phyloP scores from a whole-genome alignment of 2,888 invertebrate species.

The Petrophora chlorosata region DNA sequence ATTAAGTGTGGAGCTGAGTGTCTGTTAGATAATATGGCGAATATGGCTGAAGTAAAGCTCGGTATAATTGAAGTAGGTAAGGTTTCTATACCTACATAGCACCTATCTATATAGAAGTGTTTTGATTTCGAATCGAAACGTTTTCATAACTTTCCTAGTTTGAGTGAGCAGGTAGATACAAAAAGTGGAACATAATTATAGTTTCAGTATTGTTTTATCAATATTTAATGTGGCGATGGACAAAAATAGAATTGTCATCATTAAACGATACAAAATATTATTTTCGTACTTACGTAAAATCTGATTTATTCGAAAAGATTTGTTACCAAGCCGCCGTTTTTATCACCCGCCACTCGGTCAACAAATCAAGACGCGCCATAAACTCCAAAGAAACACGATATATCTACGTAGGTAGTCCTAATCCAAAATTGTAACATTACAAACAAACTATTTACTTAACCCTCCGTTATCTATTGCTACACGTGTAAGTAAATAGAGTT shows the following conservation, averaged over 20 bases:
- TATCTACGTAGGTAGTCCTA: slow-evolving; percentile 37
- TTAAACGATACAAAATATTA: not conserved
- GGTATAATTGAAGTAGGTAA: too few relatives aligned
- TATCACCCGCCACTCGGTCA: slow-evolving; percentile 16
- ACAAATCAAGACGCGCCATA: slow-evolving; percentile 36
- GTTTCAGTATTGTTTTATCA: too few relatives aligned
- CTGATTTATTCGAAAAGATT: slow-evolving; percentile 8
- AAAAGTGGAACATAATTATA: too few relatives aligned
- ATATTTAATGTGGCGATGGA: too few relatives aligned
- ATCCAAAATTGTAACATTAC: slow-evolving; percentile 38
- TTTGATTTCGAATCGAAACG: too few relatives aligned
- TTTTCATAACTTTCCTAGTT: too few relatives aligned
- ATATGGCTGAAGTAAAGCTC: too few relatives aligned
- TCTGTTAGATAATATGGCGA: not conserved
- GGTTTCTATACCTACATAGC: too few relatives aligned
- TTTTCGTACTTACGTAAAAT: too few relatives aligned
- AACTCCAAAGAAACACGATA: slow-evolving; percentile 36
- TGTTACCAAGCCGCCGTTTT: not conserved
- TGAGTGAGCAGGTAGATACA: too few relatives aligned
- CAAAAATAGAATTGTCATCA: too few relatives aligned
- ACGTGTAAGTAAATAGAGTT: slow-evolving; percentile 69
- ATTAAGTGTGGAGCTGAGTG: slow-evolving; percentile 28
- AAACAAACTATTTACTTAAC: slow-evolving; percentile 40
- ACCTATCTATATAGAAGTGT: too few relatives aligned
- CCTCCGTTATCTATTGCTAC: slow-evolving; percentile 45